A percentile compares a stretch with the other conserved stretches of the same genome.
phyloP scores from a whole-genome alignment of 2,113 vertebrate genomes.

The Oplegnathus fasciatus region DNA sequence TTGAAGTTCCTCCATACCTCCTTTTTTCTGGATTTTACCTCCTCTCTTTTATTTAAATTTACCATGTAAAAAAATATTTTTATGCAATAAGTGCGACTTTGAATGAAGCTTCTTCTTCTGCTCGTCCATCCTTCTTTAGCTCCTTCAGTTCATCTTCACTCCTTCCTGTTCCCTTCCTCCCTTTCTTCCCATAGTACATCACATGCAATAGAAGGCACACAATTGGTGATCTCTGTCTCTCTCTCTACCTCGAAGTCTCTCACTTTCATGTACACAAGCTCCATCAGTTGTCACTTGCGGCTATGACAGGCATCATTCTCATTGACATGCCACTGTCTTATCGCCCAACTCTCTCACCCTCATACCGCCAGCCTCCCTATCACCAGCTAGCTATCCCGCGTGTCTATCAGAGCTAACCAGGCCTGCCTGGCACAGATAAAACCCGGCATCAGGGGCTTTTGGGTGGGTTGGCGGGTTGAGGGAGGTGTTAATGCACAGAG shows the following conservation, averaged over 20 bases:
- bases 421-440: conserved; percentile 75
- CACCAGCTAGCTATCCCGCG: conserved; percentile 60
- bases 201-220: background rate
- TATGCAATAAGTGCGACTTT: background rate
- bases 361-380: conserved; percentile 50
- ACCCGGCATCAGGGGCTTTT: conserved; percentile 50
- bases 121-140: background rate
- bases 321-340: conserved; percentile 62
- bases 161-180: background rate
- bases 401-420: conserved; percentile 74
- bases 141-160: background rate
- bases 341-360: conserved; percentile 54
- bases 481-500: conserved; percentile 51
- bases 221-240: background rate
- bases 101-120: background rate
- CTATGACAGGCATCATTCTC: conserved; percentile 68
- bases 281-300: conserved; percentile 57
- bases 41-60: background rate
- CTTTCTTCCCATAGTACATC: background rate
- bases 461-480: conserved; percentile 45
- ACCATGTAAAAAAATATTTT: conserved; percentile 4
- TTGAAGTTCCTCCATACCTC: background rate
- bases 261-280: conserved; percentile 42
- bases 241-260: conserved; percentile 3
- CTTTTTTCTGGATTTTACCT: background rate